Evolutionary conservation across 2,888 invertebrate species (phyloP), one percentile per base, ranked within the genome.

Genomic region (Agrotis puta): DNA sequence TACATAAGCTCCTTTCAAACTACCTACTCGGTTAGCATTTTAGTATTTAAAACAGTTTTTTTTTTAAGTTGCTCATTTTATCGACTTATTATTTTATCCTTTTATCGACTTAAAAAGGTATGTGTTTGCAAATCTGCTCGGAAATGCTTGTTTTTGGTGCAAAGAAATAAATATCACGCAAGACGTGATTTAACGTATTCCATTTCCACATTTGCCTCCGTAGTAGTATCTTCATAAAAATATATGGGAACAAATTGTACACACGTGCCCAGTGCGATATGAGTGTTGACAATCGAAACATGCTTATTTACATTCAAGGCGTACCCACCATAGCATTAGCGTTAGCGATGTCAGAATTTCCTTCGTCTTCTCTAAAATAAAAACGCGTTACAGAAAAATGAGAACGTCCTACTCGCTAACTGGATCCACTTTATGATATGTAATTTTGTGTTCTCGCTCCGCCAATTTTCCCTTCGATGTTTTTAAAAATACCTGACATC

Each of bases 351-450:
- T 62, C 76, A 59, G 63, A 84, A 74, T 71, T 68, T 66, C 57
- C 70, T 70, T 76, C 70, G 51, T 64, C 59, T 64, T 54, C 59
- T 64, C 54, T 80, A 75, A 72, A 70, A 83, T 65, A 63, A 85
- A 82, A 82, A 85, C 62, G 66, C 39, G 58, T 76, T 70, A 70
- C 56, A 61, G 43, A 59, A 54, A 70, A 73, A 68, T 61, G 64
- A 39, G 77, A 76, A 58, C 64, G 33, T 56, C 76, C 68, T 58
- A 73, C 61, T 79, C 62, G 74, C 75, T 74, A 67, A 83, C 81
- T 45, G 79, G 65, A 78, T 82, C 71, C 79, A 80, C 68, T 79
- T 80, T 74, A 74, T 80, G 81, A 83, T 83, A 80, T 80, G 76
- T 68, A 70, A 75, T 82, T 79, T 70, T 76, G 54, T 64, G 39